Evolutionary conservation across 1,140 invertebrate species (phyloP).

Genomic region (Portunus trituberculatus): DNA sequence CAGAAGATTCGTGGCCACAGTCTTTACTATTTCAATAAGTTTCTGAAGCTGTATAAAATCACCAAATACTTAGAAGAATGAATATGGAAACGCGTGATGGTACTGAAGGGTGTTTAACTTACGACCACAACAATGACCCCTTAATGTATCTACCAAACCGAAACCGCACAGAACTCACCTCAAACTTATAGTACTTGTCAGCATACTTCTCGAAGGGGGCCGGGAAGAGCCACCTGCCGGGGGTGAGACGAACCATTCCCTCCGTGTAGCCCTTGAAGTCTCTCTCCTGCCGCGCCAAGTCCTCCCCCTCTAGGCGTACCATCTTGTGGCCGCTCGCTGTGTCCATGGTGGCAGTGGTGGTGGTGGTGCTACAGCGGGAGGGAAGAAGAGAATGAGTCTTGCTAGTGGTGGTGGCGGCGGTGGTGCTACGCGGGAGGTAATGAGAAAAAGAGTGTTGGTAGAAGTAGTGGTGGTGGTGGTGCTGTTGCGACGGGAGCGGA

Average conservation of each 20-base stretch:
- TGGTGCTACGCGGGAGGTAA: too few species aligned
- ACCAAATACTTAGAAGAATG: too few species aligned
- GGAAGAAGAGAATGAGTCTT: too few species aligned
- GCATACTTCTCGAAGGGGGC: conserved; percentile 16
- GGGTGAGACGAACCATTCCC: conserved; percentile 49
- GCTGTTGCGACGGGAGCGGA: too few species aligned
- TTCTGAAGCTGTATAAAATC: too few species aligned
- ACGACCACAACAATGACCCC: background rate
- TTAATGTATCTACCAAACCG: background rate
- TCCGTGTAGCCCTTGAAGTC: conserved; percentile 55
- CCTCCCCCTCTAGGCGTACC: conserved; percentile 47
- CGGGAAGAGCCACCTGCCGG: conserved; percentile 61
- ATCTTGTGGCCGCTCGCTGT: conserved; percentile 49
- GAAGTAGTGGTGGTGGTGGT: too few species aligned
- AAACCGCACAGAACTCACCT: conserved; percentile 7
- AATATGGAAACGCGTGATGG: too few species aligned
- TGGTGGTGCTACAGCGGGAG: too few species aligned
- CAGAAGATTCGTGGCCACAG: too few species aligned
- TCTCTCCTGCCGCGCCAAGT: conserved; percentile 34
- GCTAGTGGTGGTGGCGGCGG: too few species aligned
- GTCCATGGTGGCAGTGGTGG: background rate
- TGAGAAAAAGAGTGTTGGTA: too few species aligned
- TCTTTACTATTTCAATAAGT: too few species aligned
- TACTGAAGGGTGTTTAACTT: background rate
- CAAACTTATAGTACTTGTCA: conserved; percentile 51